Evolutionary conservation across 1,140 invertebrate genomes (phyloP), one percentile per base, ranked within the genome.

Genomic region (Pachypeltis micranthus): DNA sequence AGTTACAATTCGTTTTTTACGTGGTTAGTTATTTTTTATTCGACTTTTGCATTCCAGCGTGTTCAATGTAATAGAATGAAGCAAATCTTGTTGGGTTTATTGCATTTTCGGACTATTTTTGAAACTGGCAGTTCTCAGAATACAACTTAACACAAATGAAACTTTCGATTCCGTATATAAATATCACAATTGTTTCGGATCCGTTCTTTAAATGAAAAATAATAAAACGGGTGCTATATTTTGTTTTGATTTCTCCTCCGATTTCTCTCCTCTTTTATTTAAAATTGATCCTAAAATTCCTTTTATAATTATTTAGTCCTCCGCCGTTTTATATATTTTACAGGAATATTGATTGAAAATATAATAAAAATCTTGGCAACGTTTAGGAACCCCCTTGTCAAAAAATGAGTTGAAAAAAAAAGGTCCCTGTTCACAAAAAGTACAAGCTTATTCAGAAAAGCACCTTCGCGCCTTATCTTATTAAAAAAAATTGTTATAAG

Each of bases 401-500:
- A 67, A 69, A 69, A 69, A 63, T n/a, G n/a, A n/a, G n/a, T 29
- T 29, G 56, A 31, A 12, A 66, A 66, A 65, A 67, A 67, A 71
- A 69, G 67, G 66, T 69, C 66, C 65, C 66, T 65, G 51, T 62
- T 81, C 81, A 81, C 80, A 82, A 81, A 81, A 81, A 83, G 81
- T 83, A 83, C 81, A 83, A 83, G 80, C 80, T 82, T 82, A 80
- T 80, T 83, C 81, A 78, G 65, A 66, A 65, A 82, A 82, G 80
- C 81, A 83, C 81, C 80, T 83, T 81, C 80, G 81, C 81, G 81
- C 81, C 81, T 83, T 83, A 83, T 81, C 80, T 80, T 77, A 76
- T 78, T 75, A 73, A 74, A 77, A 76, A 76, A 74, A 74, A 70
- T 67, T 55, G 62, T 65, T 72, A 67, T 65, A 66, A 68, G 71